Conservation (phyloP, 2,888 invertebrate species). For the Tachystola acroxantha region DNA sequence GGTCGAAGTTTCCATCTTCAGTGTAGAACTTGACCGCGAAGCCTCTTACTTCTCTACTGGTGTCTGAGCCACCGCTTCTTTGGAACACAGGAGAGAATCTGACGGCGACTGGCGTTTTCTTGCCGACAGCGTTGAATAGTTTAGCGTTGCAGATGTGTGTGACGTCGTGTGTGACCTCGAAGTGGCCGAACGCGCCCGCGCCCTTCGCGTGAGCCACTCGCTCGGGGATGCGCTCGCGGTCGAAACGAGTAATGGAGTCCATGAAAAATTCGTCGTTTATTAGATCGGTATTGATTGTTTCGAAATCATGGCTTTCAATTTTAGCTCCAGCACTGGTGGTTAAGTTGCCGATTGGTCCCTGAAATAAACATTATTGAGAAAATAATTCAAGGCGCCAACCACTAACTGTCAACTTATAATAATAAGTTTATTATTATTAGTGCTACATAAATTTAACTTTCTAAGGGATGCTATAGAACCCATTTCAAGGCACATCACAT, state of each 20-base stretch:
- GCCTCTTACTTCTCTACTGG: constrained; percentile 90
- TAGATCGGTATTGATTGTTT: constrained; percentile 87
- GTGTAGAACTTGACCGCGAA: constrained; percentile 95
- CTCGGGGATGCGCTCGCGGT: constrained; percentile 94
- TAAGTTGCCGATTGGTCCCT: constrained; percentile 75
- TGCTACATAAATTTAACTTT: too few relatives aligned
- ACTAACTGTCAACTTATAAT: too few relatives aligned
- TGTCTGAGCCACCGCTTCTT: constrained; percentile 91
- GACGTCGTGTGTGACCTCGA: constrained; percentile 90
- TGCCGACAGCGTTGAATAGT: constrained; percentile 84
- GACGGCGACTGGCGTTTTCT: constrained; percentile 85
- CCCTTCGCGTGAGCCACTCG: constrained; percentile 96
- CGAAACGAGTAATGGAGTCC: constrained; percentile 87
- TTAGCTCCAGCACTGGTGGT: constrained; percentile 89
- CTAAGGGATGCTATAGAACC: too few relatives aligned
- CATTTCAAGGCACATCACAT: too few relatives aligned
- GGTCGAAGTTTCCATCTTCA: constrained; percentile 92
- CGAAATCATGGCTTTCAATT: constrained; percentile 80
- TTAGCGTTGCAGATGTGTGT: constrained; percentile 85
- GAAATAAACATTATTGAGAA: constrained; percentile 19
- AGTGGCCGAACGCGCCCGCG: constrained; percentile 90
- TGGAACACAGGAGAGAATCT: constrained; percentile 90
- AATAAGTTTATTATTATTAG: too few relatives aligned
- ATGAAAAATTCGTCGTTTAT: constrained; percentile 87
- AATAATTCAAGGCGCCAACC: too few relatives aligned